Conservation (phyloP, 2,888 invertebrate genomes). For the Aspidapion aeneum region DNA sequence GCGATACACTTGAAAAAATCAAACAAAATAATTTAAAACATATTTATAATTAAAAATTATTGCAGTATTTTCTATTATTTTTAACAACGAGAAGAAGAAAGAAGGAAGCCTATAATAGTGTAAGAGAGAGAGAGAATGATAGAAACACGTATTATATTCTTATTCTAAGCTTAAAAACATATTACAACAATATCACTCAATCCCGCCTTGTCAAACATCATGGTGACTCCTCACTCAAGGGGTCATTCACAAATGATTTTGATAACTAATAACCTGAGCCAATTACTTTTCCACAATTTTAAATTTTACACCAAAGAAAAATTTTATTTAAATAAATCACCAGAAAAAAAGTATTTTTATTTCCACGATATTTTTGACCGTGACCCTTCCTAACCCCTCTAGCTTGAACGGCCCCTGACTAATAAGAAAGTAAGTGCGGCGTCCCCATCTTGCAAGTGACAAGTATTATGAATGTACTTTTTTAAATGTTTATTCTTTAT, state of each 20-base stretch:
- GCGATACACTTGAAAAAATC: conserved; percentile 5
- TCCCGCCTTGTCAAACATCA: background rate
- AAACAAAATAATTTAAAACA: background rate
- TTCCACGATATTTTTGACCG: too few species aligned
- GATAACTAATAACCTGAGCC: too few species aligned
- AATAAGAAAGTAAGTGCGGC: too few species aligned
- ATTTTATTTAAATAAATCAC: background rate
- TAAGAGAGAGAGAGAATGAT: background rate
- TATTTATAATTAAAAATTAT: background rate
- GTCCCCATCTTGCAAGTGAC: too few species aligned
- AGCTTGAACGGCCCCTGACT: too few species aligned
- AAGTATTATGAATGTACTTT: too few species aligned
- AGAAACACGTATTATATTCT: conserved; percentile 3
- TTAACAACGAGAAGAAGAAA: background rate
- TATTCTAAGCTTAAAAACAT: background rate
- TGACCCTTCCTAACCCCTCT: too few species aligned
- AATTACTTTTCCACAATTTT: too few species aligned
- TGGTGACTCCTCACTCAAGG: too few species aligned
- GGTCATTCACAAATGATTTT: too few species aligned
- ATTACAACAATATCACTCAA: background rate
- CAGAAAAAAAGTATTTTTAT: background rate
- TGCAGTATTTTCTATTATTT: background rate
- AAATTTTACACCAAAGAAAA: background rate
- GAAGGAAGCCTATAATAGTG: too few species aligned
- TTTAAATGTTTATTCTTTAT: too few species aligned